Percentiles rank a stretch among this genome's conserved stretches.
phyloP scores from a whole-genome alignment of 1,140 invertebrate genomes.

The Drosophila nigromelanica region DNA sequence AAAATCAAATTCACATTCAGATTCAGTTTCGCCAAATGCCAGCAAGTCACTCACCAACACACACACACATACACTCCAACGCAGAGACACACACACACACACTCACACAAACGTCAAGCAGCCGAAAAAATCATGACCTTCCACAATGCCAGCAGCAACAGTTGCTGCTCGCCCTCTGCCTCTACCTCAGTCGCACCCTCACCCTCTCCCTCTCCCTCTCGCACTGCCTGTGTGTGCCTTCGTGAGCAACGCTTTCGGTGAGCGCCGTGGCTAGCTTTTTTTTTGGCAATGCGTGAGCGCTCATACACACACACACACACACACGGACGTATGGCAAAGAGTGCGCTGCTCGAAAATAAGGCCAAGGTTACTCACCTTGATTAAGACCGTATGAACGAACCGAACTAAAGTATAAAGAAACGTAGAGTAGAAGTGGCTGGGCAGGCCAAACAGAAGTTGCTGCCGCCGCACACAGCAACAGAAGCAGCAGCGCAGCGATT shows the following conservation, averaged over 20 bases:
- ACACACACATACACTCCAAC: neutral
- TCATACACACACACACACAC: conserved; percentile 40
- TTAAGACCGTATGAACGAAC: conserved; percentile 79
- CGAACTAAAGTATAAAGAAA: conserved; percentile 62
- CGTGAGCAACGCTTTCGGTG: conserved; percentile 48
- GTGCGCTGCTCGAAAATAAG: conserved; percentile 83
- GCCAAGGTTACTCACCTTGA: conserved; percentile 84
- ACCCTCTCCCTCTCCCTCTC: conserved; percentile 20
- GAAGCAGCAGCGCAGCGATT: conserved; percentile 16
- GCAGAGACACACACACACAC: conserved; percentile 20
- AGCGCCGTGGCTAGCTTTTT: conserved; percentile 55
- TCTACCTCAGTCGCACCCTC: conserved; percentile 11
- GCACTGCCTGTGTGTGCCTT: conserved; percentile 39
- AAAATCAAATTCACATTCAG: conserved; percentile 51
- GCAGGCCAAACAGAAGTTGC: conserved; percentile 43
- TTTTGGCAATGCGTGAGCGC: conserved; percentile 77
- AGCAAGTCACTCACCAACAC: neutral
- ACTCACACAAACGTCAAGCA: conserved; percentile 30
- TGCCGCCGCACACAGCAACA: conserved; percentile 26
- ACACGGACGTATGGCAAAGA: conserved; percentile 53
- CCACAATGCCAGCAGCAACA: conserved; percentile 80
- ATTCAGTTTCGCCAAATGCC: conserved; percentile 18
- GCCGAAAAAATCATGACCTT: conserved; percentile 83
- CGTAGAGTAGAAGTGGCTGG: conserved; percentile 49
- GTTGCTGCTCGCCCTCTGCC: conserved; percentile 46